Evolutionary conservation across 1,140 invertebrate species (phyloP).

Genomic region (Lasioglossum baleicum): DNA sequence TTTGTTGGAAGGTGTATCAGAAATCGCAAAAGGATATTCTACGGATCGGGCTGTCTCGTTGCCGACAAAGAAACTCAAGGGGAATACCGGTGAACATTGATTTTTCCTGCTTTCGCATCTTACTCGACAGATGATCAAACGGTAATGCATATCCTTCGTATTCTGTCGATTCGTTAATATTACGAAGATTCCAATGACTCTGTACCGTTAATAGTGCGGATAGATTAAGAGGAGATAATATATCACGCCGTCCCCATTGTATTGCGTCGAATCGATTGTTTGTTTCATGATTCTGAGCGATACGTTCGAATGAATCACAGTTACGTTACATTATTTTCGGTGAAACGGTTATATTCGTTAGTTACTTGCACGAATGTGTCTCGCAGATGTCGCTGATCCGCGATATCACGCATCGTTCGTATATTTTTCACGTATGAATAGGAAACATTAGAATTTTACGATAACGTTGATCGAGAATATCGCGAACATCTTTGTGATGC

Average conservation of each 20-base stretch:
- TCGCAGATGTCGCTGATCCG: constrained; percentile 32
- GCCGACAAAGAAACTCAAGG: neutral
- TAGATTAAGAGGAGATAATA: neutral
- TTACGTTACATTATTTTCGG: constrained; percentile 31
- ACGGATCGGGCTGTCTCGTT: constrained; percentile 13
- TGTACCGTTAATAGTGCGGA: neutral
- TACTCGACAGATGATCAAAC: constrained; percentile 62
- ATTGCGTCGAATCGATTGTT: no score
- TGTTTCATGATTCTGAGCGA: no score
- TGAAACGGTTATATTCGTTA: constrained; percentile 26
- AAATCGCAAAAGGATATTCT: constrained; percentile 31
- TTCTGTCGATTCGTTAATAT: constrained; percentile 1
- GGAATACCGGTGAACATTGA: constrained; percentile 70
- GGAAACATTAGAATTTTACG: no score
- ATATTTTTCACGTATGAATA: no score
- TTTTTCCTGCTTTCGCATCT: constrained; percentile 65
- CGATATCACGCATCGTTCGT: no score
- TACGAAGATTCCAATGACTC: neutral
- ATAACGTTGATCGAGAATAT: no score
- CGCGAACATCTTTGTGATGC: no score
- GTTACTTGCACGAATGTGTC: neutral
- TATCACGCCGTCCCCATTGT: neutral
- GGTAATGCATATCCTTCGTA: constrained; percentile 30
- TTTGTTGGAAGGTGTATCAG: constrained; percentile 18
- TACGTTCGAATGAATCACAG: neutral